phyloP scores from a whole-genome alignment of 2,113 vertebrate genomes.

The Hypanus sabinus region DNA sequence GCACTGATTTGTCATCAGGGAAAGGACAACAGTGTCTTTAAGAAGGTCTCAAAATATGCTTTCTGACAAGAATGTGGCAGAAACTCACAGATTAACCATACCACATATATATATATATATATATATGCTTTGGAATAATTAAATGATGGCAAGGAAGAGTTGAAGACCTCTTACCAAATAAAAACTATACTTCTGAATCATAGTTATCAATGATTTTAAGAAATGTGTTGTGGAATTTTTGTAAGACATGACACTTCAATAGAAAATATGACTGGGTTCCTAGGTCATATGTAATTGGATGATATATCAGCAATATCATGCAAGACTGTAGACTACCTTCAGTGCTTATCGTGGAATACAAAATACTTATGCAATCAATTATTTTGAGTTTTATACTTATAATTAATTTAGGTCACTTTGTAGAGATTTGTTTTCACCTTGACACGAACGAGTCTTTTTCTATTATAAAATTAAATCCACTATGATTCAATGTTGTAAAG shows the following conservation, averaged over 20 bases:
- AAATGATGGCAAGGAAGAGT: neutral
- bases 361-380: neutral
- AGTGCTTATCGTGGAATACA: neutral
- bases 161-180: neutral
- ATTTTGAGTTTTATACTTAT: no score
- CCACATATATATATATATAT: no score
- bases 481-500: no score
- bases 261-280: neutral
- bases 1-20: neutral
- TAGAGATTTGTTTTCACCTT: no score
- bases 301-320: neutral
- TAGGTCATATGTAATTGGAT: neutral
- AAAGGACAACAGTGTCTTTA: neutral
- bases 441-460: no score
- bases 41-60: no score
- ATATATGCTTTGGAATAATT: neutral
- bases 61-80: neutral
- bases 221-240: neutral
- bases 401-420: no score
- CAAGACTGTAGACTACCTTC: no score
- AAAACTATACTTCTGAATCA: neutral
- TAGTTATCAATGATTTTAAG: neutral
- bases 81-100: neutral
- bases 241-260: neutral
- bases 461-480: no score